Evolutionary conservation across 2,888 invertebrate species (phyloP), one percentile per base, ranked within the genome.

Genomic region (Trissolcus brochymenae): DNA sequence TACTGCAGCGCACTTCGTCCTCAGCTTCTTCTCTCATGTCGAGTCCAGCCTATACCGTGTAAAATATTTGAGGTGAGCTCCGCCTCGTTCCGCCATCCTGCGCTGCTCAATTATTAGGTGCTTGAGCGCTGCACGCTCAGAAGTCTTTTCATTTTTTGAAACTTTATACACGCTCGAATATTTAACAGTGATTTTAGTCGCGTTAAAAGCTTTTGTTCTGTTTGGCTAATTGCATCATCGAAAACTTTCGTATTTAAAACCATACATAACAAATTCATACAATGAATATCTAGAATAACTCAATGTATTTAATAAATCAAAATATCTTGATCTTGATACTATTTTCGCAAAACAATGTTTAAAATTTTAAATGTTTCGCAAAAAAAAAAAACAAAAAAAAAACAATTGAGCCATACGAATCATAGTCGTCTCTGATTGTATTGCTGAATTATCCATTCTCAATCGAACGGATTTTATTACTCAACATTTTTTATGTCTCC

Each of bases 41-140:
- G 75, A 68, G 68, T 66, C 64, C 76, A 68, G 76, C 82, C 81
- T 79, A 81, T 84, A 82, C 82, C 59, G 76, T 66, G 76, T 80
- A 76, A 81, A 81, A 78, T 85, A 83, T 84, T 85, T 83, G 81
- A 81, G 82, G 81, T 81, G 83, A 83, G 85, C 85, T 82, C 85
- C 86, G 86, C 86, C 86, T 86, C 80, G 82, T 84, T 87, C 85
- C 84, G 85, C 86, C 87, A 86, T 85, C 83, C 85, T 85, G 84
- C 82, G 80, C 82, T 81, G 81, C 82, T 82, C 85, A 86, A 88
- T 87, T 87, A 87, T 87, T 86, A 86, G 73, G 70, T 62, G 74
- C 70, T 66, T 55, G 51, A 70, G 68, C 72, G 72, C 64, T 72
- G 60, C 56, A 54, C 62, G 71, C 46, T 72, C 72, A 43, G 67